Percentiles rank a stretch among this genome's conserved stretches.
These are phyloP conservation scores for Ophioderma brevispina DNA, from an alignment of 35 echinoderm and acorn worm species.

Conservation along the genomic window DNA sequence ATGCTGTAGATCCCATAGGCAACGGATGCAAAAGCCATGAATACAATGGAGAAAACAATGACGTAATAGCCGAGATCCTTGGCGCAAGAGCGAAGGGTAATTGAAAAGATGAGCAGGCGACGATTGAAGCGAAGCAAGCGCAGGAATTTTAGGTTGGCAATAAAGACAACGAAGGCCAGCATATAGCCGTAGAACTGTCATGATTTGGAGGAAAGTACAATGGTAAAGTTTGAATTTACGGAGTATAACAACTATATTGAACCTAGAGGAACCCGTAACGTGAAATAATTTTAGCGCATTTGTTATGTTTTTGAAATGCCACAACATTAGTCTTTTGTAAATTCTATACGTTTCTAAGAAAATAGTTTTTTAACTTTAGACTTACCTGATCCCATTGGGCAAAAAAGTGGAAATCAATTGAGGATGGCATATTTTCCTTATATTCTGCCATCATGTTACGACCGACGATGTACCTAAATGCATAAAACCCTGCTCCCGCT, in stretches of 20 bases:
- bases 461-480: slow-evolving; percentile 69
- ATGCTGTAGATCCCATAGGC: slow-evolving; percentile 69
- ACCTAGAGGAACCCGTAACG: background rate
- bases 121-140: slow-evolving; percentile 84
- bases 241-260: too few species aligned
- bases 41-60: slow-evolving; percentile 87
- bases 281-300: background rate
- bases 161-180: slow-evolving; percentile 69
- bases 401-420: slow-evolving; percentile 90
- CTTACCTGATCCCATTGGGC: slow-evolving; percentile 87
- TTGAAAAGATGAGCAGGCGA: slow-evolving; percentile 71
- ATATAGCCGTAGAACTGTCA: slow-evolving; percentile 69
- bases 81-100: slow-evolving; percentile 55
- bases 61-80: slow-evolving; percentile 74
- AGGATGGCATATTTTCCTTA: slow-evolving; percentile 46
- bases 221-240: too few species aligned
- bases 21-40: slow-evolving; percentile 62
- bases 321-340: background rate
- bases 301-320: background rate
- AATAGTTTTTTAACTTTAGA: too few species aligned
- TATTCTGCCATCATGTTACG: slow-evolving; percentile 56
- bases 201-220: too few species aligned
- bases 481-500: slow-evolving; percentile 57
- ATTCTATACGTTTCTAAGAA: too few species aligned
- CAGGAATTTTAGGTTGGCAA: slow-evolving; percentile 87